phyloP scores from a whole-genome alignment of 1,140 invertebrate species.

The Orius insidiosus region DNA sequence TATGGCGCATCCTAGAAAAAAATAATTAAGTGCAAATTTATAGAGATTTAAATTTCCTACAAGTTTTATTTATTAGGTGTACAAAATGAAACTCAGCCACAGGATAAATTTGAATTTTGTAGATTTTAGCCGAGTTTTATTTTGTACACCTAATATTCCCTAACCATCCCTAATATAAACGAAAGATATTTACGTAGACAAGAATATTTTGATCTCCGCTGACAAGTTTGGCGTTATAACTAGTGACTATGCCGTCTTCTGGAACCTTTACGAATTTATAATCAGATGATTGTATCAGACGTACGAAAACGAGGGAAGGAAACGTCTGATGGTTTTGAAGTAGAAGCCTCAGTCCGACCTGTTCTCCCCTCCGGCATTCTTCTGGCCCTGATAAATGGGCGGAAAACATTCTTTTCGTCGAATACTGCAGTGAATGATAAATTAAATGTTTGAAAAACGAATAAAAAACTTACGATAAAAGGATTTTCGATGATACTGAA shows the following conservation, averaged over 20 bases:
- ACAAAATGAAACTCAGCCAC: too few species aligned
- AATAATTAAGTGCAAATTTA: too few species aligned
- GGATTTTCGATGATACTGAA: constrained; percentile 26
- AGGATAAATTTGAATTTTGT: too few species aligned
- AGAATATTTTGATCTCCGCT: constrained; percentile 30
- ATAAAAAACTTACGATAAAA: constrained; percentile 23
- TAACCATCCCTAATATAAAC: too few species aligned
- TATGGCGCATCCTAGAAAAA: too few species aligned
- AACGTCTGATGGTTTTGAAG: constrained; percentile 33
- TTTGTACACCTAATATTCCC: too few species aligned
- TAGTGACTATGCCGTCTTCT: constrained; percentile 31
- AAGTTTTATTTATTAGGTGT: too few species aligned
- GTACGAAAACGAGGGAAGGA: constrained; percentile 25
- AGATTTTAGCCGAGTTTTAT: too few species aligned
- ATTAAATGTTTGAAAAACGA: background rate
- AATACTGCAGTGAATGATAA: constrained; percentile 24
- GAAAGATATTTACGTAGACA: constrained; percentile 27
- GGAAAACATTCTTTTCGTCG: constrained; percentile 34
- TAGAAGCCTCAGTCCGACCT: constrained; percentile 33
- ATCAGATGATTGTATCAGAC: constrained; percentile 26
- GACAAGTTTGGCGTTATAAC: constrained; percentile 28
- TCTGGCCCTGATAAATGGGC: constrained; percentile 34
- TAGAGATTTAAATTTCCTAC: too few species aligned
- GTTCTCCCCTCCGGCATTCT: constrained; percentile 35
- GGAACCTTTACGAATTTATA: constrained; percentile 39